phyloP scores from a whole-genome alignment of 1,140 invertebrate species.

The Pachypeltis micranthus region DNA sequence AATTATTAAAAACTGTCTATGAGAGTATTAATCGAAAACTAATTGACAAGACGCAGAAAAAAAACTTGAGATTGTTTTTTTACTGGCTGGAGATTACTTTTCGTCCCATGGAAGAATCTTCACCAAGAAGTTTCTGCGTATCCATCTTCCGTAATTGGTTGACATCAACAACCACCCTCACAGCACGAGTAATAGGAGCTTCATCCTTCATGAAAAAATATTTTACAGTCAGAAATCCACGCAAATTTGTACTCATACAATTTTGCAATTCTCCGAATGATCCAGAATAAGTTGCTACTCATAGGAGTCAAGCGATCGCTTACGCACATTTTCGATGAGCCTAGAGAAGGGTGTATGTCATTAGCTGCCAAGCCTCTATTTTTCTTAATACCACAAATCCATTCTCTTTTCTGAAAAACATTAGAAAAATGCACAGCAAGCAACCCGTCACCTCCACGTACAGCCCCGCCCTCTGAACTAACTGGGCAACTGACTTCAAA shows the following conservation, averaged over 20 bases:
- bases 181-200: not conserved
- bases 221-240: not conserved
- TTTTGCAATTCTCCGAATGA: not conserved
- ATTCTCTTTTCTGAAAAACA: not conserved
- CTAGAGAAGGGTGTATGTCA: not conserved
- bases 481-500: not conserved
- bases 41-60: not conserved
- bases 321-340: not conserved
- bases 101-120: not conserved
- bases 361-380: not conserved
- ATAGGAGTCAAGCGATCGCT: not conserved
- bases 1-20: not conserved
- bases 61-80: not conserved
- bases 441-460: not conserved
- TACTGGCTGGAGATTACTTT: not conserved
- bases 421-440: not conserved
- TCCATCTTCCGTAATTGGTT: not conserved
- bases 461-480: not conserved
- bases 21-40: not conserved
- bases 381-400: not conserved
- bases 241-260: not conserved
- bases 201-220: not conserved
- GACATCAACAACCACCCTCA: not conserved
- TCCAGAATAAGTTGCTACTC: not conserved
- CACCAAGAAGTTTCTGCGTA: not conserved